Percentiles rank a stretch among this genome's conserved stretches.
Conservation (phyloP, 2,113 vertebrate genomes). For the Alces alces region DNA sequence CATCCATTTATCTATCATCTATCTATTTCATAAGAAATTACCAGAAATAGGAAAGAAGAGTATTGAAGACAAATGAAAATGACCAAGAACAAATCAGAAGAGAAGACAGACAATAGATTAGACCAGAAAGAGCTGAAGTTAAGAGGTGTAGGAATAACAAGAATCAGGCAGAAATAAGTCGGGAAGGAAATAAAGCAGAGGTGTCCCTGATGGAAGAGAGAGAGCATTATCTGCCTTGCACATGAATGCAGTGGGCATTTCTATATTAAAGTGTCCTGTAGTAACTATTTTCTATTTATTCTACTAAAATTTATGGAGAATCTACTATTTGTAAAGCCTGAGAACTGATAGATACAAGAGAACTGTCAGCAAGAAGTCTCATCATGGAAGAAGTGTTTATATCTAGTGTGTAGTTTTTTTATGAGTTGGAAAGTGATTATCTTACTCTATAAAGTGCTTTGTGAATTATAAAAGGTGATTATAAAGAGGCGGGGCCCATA, state of each 20-base stretch:
- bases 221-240: background rate
- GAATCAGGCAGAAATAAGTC: background rate
- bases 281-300: background rate
- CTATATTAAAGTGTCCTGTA: background rate
- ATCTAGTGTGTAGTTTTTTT: background rate
- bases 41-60: background rate
- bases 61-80: background rate
- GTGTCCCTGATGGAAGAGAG: background rate
- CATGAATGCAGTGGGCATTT: background rate
- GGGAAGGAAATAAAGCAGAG: background rate
- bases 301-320: background rate
- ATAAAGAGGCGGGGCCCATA: background rate
- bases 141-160: background rate
- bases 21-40: background rate
- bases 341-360: background rate
- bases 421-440: background rate
- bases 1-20: background rate
- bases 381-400: background rate
- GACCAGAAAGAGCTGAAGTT: background rate
- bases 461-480: background rate
- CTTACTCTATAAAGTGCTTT: background rate
- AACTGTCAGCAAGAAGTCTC: background rate
- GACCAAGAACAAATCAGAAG: background rate
- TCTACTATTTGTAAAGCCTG: background rate
- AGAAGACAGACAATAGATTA: background rate